Evolutionary conservation across 2,797 vertebrate species (phyloP), one percentile per base, ranked within the genome.

Genomic region (Catamblyrhynchus diadema): DNA sequence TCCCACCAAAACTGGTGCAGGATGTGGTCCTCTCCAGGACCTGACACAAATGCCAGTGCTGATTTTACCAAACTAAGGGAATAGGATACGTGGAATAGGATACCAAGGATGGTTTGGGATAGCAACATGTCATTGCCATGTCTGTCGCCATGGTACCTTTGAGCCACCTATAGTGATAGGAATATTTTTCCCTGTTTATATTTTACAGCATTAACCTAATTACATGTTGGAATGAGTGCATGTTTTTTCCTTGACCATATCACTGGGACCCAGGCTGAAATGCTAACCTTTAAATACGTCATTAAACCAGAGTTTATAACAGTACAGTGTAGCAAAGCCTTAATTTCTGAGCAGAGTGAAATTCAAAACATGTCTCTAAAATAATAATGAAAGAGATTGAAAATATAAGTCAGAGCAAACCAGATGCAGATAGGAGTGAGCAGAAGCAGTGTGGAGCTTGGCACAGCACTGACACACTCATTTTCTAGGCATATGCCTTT

Each of bases 241-340:
- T 41, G 27, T 32, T 19, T 32, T 44, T 35, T 42, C 45, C 82
- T 62, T 59, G 39, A 13, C 65, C n/a, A 3, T 8, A 18, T 20
- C 23, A 9, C 51, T 28, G 41, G 23, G 14, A 22, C 23, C 24
- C 15, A 27, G 50, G 50, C 22, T 65, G 24, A 86, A 86, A 60
- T 3, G 3, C 44, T 41, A 32, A 50, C n/a, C 6, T 50, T 53
- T 12, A 23, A 3, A 1, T 21, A 14, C 6, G 1, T 5, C 24
- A 37, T 39, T 83, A 78, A 85, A 64, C 6, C 27, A 9, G 9
- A 30, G 45, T 54, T 81, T 66, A 5, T 39, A 54, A 79, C 47
- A 35, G 32, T 6, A n/a, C 10, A 50, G 21, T 1, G 9, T 10
- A 48, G 35, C 45, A 89, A 60, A 65, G 27, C n/a, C 59, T 78